A percentile compares a stretch with the other conserved stretches of the same genome.
phyloP scores from a whole-genome alignment of 1,140 invertebrate genomes.

The Drosophila lowei region DNA sequence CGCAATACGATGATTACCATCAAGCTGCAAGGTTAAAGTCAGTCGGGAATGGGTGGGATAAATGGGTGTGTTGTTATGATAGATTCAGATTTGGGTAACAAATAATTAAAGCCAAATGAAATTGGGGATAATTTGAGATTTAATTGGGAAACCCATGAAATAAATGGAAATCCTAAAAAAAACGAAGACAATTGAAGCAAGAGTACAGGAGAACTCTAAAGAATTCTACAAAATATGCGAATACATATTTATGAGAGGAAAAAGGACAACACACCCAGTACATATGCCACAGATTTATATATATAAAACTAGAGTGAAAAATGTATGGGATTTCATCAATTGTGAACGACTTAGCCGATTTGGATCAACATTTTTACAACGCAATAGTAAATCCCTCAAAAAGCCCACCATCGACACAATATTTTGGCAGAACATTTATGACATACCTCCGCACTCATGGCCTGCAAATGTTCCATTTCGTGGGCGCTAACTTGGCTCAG shows the following conservation, averaged over 20 bases:
- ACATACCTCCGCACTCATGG: conserved; percentile 71
- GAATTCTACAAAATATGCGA: too few species aligned
- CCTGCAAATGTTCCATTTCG: conserved; percentile 74
- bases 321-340: too few species aligned
- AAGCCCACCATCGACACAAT: conserved; percentile 15
- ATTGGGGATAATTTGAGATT: too few species aligned
- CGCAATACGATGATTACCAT: conserved; percentile 32
- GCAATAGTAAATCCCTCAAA: too few species aligned
- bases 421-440: neutral
- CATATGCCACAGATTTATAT: neutral
- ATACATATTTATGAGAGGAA: too few species aligned
- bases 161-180: neutral
- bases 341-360: too few species aligned
- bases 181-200: too few species aligned
- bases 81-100: conserved; percentile 8
- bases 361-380: neutral
- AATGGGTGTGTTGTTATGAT: conserved; percentile 23
- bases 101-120: neutral
- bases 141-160: neutral
- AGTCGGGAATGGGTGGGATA: conserved; percentile 15
- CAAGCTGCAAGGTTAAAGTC: conserved; percentile 74
- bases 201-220: too few species aligned
- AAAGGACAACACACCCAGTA: too few species aligned
- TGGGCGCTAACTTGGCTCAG: conserved; percentile 60
- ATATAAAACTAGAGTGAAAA: neutral